Evolutionary conservation across 2,888 invertebrate species (phyloP).

Genomic region (Apodemia hepburni): DNA sequence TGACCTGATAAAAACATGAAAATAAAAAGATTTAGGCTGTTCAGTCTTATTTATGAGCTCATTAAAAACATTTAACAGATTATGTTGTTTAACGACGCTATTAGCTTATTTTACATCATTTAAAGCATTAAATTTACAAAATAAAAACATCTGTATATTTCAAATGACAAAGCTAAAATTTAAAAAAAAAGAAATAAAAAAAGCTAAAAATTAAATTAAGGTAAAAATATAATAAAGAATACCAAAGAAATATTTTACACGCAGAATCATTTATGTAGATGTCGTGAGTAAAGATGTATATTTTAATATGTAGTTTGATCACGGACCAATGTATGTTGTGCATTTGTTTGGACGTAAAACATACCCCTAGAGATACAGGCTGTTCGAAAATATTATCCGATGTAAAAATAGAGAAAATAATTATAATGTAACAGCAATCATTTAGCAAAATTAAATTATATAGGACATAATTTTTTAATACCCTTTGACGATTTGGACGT

Average conservation of each 20-base stretch:
- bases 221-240: not conserved
- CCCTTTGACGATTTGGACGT: not conserved
- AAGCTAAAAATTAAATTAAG: too few relatives aligned
- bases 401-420: not conserved
- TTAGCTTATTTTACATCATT: too few relatives aligned
- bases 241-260: not conserved
- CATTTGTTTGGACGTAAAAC: constrained; percentile 29
- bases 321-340: constrained; percentile 67
- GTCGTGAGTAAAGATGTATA: constrained; percentile 44
- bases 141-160: too few relatives aligned
- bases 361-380: constrained; percentile 8
- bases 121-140: too few relatives aligned
- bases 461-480: not conserved
- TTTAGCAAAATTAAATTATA: not conserved
- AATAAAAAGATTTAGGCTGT: too few relatives aligned
- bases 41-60: too few relatives aligned
- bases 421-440: not conserved
- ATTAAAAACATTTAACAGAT: too few relatives aligned
- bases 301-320: constrained; percentile 56
- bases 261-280: constrained; percentile 8
- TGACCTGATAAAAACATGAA: too few relatives aligned
- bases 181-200: too few relatives aligned
- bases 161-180: too few relatives aligned
- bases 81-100: too few relatives aligned
- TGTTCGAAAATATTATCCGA: constrained; percentile 1